Conservation (phyloP, 2,888 invertebrate species). For the Eulithis testata region DNA sequence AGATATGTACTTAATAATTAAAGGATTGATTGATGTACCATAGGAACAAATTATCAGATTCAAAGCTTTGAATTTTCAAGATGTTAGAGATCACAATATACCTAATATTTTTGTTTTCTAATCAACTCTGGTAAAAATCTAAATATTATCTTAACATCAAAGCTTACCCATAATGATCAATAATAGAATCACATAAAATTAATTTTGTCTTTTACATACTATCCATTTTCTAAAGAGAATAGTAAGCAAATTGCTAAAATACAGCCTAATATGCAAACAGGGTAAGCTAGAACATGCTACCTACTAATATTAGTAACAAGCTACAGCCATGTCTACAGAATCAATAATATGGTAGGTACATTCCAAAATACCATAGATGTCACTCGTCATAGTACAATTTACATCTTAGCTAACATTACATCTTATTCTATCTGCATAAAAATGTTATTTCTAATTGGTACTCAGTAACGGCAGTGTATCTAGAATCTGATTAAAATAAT, state of each 20-base stretch:
- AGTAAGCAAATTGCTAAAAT: slow-evolving; percentile 26
- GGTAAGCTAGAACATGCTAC: slow-evolving; percentile 7
- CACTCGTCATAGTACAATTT: slow-evolving; percentile 7
- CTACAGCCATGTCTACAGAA: slow-evolving; percentile 17
- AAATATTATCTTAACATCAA: slow-evolving; percentile 8
- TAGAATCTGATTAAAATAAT: slow-evolving; percentile 30
- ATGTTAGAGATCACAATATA: slow-evolving; percentile 34
- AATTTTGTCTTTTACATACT: slow-evolving; percentile 13
- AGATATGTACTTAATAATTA: slow-evolving; percentile 33
- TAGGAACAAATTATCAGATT: slow-evolving; percentile 32
- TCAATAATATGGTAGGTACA: slow-evolving; percentile 19
- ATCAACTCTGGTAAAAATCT: slow-evolving; percentile 24
- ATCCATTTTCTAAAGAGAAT: slow-evolving; percentile 9
- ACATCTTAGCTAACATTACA: slow-evolving; percentile 10
- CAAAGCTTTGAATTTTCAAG: slow-evolving; percentile 24
- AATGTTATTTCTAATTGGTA: slow-evolving; percentile 38
- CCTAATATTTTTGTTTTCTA: slow-evolving; percentile 13
- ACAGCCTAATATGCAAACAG: slow-evolving; percentile 19
- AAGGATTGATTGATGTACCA: slow-evolving; percentile 4
- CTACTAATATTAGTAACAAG: slow-evolving; percentile 6
- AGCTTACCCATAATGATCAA: slow-evolving; percentile 15
- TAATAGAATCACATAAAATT: slow-evolving; percentile 4
- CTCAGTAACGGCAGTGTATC: slow-evolving; percentile 40
- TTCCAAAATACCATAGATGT: slow-evolving; percentile 17
- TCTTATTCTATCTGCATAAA: slow-evolving; percentile 27